phyloP scores from a whole-genome alignment of 2,797 vertebrate species.

The Cheirogaleus major region DNA sequence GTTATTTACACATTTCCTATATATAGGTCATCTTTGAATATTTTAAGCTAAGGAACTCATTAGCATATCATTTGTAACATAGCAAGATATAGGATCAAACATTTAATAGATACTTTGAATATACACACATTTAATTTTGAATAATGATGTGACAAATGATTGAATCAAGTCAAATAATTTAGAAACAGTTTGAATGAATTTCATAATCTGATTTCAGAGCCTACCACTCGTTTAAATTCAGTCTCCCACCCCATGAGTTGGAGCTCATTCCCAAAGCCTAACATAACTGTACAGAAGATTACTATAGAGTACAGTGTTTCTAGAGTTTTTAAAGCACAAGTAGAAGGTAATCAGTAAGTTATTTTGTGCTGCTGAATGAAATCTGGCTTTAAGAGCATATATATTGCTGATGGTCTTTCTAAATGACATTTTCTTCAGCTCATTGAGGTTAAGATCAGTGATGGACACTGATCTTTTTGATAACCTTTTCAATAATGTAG shows the following conservation, averaged over 20 bases:
- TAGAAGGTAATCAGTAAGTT: background rate
- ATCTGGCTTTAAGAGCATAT: background rate
- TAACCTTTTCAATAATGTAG: constrained; percentile 49
- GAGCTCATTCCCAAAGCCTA: constrained; percentile 37
- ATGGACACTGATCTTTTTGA: background rate
- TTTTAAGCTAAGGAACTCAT: background rate
- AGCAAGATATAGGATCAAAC: background rate
- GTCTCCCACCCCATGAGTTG: background rate
- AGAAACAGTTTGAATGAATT: constrained; percentile 53
- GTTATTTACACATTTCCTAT: background rate
- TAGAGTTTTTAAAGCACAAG: constrained; percentile 40
- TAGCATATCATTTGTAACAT: background rate
- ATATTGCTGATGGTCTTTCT: background rate
- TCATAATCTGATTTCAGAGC: constrained; percentile 45
- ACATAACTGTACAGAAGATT: background rate
- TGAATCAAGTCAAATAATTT: constrained; percentile 37
- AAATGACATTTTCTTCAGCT: background rate
- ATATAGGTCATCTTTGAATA: background rate
- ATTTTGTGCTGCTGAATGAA: constrained; percentile 3
- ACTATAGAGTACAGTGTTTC: background rate
- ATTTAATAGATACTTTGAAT: background rate
- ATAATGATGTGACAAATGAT: constrained; percentile 31
- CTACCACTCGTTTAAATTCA: constrained; percentile 34
- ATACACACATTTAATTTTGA: constrained; percentile 22
- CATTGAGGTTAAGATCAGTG: background rate